Conservation (phyloP, 2,888 invertebrate genomes). For the Chalcis sispes region DNA sequence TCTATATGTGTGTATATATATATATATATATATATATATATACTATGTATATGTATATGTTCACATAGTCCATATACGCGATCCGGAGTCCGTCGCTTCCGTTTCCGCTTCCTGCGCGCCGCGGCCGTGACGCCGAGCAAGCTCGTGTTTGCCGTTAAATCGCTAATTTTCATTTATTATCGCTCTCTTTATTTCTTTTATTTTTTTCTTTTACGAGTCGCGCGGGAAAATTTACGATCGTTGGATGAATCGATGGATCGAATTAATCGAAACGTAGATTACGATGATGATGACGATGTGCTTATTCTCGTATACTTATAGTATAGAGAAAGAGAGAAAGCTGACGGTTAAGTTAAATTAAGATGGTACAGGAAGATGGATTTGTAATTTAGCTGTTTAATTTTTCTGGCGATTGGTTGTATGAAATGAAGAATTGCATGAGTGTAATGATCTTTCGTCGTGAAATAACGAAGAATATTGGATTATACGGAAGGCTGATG, state of each 20-base stretch:
- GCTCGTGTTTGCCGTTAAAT: slow-evolving; percentile 14
- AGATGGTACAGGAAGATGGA: neutral
- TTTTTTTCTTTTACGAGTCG: slow-evolving; percentile 8
- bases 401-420: slow-evolving; percentile 6
- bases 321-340: too few relatives aligned
- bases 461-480: too few relatives aligned
- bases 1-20: neutral
- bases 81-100: slow-evolving; percentile 41
- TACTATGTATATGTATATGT: neutral
- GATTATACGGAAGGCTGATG: too few relatives aligned
- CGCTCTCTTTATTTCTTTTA: slow-evolving; percentile 32
- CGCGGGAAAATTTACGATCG: too few relatives aligned
- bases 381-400: slow-evolving; percentile 20
- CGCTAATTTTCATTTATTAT: slow-evolving; percentile 48
- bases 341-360: neutral
- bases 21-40: slow-evolving; percentile 1
- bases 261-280: slow-evolving; percentile 3
- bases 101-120: slow-evolving; percentile 54
- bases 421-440: neutral
- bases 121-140: slow-evolving; percentile 34
- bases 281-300: neutral
- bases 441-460: too few relatives aligned
- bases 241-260: too few relatives aligned
- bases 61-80: neutral
- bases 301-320: too few relatives aligned